Evolutionary conservation across 2,113 vertebrate species (phyloP).

Genomic region (Cyprinodon tularosa): DNA sequence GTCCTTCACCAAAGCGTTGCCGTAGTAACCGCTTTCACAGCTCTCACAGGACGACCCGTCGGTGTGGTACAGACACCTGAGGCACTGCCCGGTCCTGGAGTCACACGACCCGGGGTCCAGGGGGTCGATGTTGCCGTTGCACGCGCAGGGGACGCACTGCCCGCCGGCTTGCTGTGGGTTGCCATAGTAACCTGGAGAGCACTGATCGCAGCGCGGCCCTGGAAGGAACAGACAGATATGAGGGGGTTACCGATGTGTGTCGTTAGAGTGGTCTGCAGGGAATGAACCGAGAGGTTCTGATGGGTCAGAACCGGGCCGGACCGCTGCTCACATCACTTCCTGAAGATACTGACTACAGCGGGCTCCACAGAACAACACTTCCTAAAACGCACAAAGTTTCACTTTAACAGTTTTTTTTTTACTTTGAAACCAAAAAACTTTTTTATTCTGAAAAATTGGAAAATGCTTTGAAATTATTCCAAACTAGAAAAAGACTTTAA

Average conservation of each 20-base stretch:
- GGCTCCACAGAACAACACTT: no score
- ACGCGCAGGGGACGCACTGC: slow-evolving; percentile 82
- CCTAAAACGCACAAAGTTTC: no score
- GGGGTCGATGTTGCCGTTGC: slow-evolving; percentile 85
- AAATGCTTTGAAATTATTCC: no score
- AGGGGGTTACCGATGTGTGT: neutral
- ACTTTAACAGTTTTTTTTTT: no score
- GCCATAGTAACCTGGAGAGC: slow-evolving; percentile 85
- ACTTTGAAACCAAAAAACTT: no score
- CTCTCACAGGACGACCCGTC: slow-evolving; percentile 76
- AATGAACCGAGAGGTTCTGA: no score
- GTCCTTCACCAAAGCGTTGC: slow-evolving; percentile 82
- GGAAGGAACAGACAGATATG: neutral
- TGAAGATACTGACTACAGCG: no score
- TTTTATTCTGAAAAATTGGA: no score
- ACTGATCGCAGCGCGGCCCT: slow-evolving; percentile 86
- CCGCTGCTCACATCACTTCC: no score
- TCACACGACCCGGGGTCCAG: slow-evolving; percentile 84
- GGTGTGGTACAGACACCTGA: slow-evolving; percentile 85
- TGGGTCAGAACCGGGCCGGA: no score
- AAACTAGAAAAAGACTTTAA: no score
- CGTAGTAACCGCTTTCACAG: slow-evolving; percentile 83
- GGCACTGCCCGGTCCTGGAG: slow-evolving; percentile 80
- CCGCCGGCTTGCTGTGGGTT: slow-evolving; percentile 73
- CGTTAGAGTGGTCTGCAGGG: no score